Percentiles rank a stretch among this genome's conserved stretches.
Conservation (phyloP, 2,797 vertebrate genomes). For the Gymnoscopelus microlampas region DNA sequence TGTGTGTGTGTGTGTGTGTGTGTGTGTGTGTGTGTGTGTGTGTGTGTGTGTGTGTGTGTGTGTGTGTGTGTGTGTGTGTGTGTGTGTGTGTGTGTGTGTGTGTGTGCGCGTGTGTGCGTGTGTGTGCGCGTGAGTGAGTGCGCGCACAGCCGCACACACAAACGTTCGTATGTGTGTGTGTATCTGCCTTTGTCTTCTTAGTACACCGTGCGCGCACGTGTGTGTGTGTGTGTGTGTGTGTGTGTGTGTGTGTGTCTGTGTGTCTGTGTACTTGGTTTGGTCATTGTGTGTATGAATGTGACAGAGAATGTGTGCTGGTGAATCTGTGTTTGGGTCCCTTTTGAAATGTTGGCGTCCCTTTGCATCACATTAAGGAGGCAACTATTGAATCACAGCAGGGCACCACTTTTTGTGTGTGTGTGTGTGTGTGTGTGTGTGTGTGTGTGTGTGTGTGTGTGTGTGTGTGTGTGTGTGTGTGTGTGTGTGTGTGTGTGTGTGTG, state of each 20-base stretch:
- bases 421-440: background rate
- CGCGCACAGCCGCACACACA: too few relatives aligned
- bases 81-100: background rate
- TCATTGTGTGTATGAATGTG: background rate
- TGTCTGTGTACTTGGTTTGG: background rate
- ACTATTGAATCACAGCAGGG: background rate
- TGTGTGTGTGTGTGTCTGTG: too few relatives aligned
- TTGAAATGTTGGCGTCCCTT: background rate
- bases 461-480: background rate
- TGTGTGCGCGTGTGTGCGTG: too few relatives aligned
- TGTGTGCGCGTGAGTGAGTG: too few relatives aligned
- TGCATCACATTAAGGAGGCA: background rate
- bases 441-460: background rate
- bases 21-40: background rate
- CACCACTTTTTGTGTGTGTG: background rate
- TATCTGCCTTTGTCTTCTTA: too few relatives aligned
- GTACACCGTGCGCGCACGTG: too few relatives aligned
- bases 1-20: background rate
- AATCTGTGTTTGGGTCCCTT: background rate
- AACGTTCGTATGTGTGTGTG: too few relatives aligned
- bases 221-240: too few relatives aligned
- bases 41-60: background rate
- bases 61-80: too few relatives aligned
- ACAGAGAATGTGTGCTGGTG: background rate
- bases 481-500: slow-evolving; percentile 6